phyloP scores from a whole-genome alignment of 1,140 invertebrate genomes.

The Penaeus vannamei region DNA sequence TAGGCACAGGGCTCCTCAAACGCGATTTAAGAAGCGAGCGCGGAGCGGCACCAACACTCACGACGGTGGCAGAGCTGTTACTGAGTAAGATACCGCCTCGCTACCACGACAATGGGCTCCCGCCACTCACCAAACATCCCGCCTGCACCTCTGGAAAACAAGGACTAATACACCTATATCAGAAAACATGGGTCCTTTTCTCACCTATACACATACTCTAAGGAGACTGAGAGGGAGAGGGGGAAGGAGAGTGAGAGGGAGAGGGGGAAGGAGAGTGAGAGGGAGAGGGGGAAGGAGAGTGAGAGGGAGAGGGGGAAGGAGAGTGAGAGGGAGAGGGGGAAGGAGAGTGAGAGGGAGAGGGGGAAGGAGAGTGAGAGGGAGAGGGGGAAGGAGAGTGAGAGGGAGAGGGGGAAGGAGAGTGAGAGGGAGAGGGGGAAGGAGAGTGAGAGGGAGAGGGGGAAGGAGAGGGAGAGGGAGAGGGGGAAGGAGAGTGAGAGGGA shows the following conservation, averaged over 20 bases:
- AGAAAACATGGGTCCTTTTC: too few species aligned
- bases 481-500: not conserved
- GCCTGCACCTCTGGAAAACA: not conserved
- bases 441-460: not conserved
- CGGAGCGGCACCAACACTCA: not conserved
- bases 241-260: not conserved
- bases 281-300: too few species aligned
- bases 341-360: not conserved
- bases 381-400: not conserved
- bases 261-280: not conserved
- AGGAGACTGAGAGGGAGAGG: too few species aligned
- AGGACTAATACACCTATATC: not conserved
- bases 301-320: too few species aligned
- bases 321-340: not conserved
- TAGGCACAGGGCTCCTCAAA: too few species aligned
- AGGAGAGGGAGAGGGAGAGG: not conserved
- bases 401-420: not conserved
- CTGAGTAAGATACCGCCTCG: not conserved
- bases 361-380: not conserved
- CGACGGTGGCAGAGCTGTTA: not conserved
- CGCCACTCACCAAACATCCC: not conserved
- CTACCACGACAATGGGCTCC: not conserved
- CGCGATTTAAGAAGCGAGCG: not conserved
- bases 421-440: not conserved
- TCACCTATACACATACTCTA: too few species aligned